Percentiles rank a stretch among this genome's conserved stretches.
phyloP scores from a whole-genome alignment of 2,888 invertebrate species.

The Glaucopsyche alexis region DNA sequence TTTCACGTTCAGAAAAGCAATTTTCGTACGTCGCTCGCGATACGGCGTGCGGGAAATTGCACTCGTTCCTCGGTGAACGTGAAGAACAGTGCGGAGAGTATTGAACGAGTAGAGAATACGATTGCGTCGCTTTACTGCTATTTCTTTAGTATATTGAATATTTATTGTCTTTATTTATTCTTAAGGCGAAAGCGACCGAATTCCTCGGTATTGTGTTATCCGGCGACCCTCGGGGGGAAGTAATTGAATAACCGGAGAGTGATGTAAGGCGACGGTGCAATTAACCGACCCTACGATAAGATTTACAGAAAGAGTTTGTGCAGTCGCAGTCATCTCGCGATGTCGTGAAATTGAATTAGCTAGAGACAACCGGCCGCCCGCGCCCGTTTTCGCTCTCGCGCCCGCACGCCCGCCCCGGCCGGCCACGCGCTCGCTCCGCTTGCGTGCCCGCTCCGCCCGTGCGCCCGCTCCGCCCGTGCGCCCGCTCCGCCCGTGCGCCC shows the following conservation, averaged over 20 bases:
- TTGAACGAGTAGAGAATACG: conserved; percentile 61
- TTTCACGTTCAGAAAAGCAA: conserved; percentile 76
- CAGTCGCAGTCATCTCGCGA: conserved; percentile 52
- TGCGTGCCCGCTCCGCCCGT: background rate
- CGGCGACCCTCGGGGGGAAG: conserved; percentile 26
- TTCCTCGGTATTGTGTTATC: background rate
- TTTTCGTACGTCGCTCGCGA: conserved; percentile 76
- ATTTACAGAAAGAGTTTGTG: conserved; percentile 51
- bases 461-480: conserved; percentile 42
- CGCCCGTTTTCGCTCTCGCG: background rate
- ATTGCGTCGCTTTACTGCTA: conserved; percentile 69
- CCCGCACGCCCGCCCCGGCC: background rate
- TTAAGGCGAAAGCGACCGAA: background rate
- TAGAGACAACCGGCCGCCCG: conserved; percentile 40
- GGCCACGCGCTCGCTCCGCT: background rate
- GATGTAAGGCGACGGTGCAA: conserved; percentile 41
- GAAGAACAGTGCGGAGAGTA: conserved; percentile 63
- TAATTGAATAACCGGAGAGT: conserved; percentile 40
- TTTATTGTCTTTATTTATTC: conserved; percentile 34
- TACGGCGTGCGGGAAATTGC: conserved; percentile 76
- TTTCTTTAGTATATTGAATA: conserved; percentile 46
- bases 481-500: conserved; percentile 36
- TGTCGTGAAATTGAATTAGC: conserved; percentile 60
- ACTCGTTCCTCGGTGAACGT: conserved; percentile 62
- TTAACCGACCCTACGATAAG: conserved; percentile 42